Evolutionary conservation across 2,113 vertebrate species (phyloP), one percentile per base, ranked within the genome.

Genomic region (Mobula birostris): DNA sequence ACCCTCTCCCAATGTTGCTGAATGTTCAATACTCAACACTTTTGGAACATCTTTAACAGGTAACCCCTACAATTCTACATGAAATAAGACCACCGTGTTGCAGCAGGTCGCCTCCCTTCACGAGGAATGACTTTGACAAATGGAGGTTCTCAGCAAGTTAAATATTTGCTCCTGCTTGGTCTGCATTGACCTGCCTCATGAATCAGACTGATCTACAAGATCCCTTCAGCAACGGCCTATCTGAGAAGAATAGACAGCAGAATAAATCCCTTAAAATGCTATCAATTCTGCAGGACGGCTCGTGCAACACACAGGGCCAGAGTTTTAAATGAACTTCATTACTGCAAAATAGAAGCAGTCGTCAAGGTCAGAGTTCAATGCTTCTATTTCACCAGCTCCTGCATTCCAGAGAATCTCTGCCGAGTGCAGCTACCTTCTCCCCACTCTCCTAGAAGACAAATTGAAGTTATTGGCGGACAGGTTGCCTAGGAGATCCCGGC

Each of bases 401-500:
- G 61, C 95, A 96, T 95, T 95, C 95, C 95, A 94, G 77, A 95
- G 95, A 61, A 94, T 93, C 94, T 94, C 66, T 8, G 78, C 78
- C 94, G 94, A 94, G 76, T 85, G 76, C 56, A n/a, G 68, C 56
- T 94, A 72, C 94, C 70, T 56, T 82, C 90, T 66, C 68, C 36
- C 21, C 27, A 29, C 36, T 94, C 40, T 78, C 72, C 2, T 48
- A 27, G 12, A 91, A 94, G 72, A 90, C 93, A 93, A 93, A 93
- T 93, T 74, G 68, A 94, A 17, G 94, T 94, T 92, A 96, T 95
- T 96, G 95, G 96, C 92, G 17, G 29, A 40, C 94, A 79, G 12
- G 96, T 96, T 96, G 96, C 96, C 48, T 96, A 96, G 95, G 96
- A 95, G 95, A 97, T 94, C 82, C 74, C 2, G 70, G 96, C 96